Base-by-base conservation (phyloP, 2,888 invertebrate species). In the Philopedon plagiatum region DNA sequence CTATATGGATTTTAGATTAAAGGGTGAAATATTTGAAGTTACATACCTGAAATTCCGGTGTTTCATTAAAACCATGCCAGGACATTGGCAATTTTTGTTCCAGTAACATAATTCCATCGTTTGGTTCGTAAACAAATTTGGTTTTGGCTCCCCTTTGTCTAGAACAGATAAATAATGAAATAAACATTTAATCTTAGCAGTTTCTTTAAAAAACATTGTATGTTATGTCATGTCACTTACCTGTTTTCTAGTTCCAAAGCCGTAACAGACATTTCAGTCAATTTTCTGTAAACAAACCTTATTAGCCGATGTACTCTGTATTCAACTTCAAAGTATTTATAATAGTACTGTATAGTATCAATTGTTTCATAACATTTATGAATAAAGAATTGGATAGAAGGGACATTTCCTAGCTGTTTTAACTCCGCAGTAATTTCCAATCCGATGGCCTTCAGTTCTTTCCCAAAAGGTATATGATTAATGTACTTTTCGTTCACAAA, bases 41-140 rank as follows among this genome's bases (percentile, higher is more conserved):
- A 51, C 13, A 80, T 84, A 88, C 88, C 80, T 89, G 88, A 81
- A 94, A 94, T 81, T 92, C 92, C 0, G 95, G 95, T 0, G 94
- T 94, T 77, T 94, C 91, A 83, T 95, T 95, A 83, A 96, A 96
- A 0, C 95, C 93, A 84, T 95, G 94, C 95, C 95, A 95, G 0
- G 95, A 94, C 90, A 96, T 93, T 0, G 96, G 96, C 44, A 96
- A 86, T 80, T 96, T 96, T 80, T 96, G 95, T 80, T 95, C 95
- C 54, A 95, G 86, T 57, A 92, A 88, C 78, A 96, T 90, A 57
- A 92, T 86, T 2, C 96, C 96, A 21, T 89, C 88, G 58, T 91
- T 90, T 0, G 95, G 93, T 82, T 94, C 94, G 84, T 95, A 95
- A 63, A 94, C 88, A 83, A 96, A 96, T 84, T 93, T 93, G 0